Conservation (phyloP, 2,888 invertebrate genomes). For the Diarsia dahlii region DNA sequence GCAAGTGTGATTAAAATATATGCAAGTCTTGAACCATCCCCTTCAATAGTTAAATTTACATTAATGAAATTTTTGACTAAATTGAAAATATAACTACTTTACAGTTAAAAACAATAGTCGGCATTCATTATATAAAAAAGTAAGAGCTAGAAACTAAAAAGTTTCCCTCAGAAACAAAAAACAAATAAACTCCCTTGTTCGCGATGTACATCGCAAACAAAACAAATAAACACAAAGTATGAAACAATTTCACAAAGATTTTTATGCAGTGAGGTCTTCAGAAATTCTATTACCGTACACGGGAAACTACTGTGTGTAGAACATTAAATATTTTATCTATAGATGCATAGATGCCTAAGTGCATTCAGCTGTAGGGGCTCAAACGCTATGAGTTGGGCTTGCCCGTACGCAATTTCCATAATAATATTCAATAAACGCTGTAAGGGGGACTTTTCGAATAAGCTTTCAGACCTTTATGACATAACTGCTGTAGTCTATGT, state of each 20-base stretch:
- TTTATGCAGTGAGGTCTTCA: constrained; percentile 43
- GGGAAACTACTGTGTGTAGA: constrained; percentile 49
- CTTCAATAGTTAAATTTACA: too few species aligned
- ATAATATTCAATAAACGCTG: constrained; percentile 66
- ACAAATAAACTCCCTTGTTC: background rate
- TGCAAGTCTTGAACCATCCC: too few species aligned
- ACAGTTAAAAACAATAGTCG: too few species aligned
- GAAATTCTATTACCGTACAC: constrained; percentile 62
- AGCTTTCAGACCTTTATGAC: constrained; percentile 56
- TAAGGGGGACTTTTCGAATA: constrained; percentile 53
- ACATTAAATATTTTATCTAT: constrained; percentile 65
- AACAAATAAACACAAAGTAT: constrained; percentile 8
- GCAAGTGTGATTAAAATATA: too few species aligned
- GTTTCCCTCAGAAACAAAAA: background rate
- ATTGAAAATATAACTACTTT: too few species aligned
- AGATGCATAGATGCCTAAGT: constrained; percentile 55
- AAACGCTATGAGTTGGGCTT: constrained; percentile 44
- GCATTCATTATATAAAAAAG: too few species aligned
- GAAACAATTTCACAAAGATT: constrained; percentile 49
- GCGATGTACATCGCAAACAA: background rate
- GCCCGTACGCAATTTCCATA: constrained; percentile 62
- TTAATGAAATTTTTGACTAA: too few species aligned
- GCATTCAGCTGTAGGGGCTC: constrained; percentile 60
- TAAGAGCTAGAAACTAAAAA: background rate
- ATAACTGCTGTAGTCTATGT: constrained; percentile 32